Evolutionary conservation across 2,797 vertebrate genomes (phyloP), one percentile per base, ranked within the genome.

Genomic region (Apogon talboti): DNA sequence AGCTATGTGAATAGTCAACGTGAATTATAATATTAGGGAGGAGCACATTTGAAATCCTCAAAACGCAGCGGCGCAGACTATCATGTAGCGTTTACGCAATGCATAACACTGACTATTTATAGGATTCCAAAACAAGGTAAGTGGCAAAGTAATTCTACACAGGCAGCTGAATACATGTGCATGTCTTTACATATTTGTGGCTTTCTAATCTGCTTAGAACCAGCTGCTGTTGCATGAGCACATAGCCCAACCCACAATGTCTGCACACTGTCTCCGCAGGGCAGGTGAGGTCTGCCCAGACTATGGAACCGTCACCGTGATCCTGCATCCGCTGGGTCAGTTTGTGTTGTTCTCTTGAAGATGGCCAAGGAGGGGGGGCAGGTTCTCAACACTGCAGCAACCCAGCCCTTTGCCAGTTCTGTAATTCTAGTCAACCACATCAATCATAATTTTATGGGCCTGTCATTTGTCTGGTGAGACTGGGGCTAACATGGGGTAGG

Each of bases 351-450:
- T 1, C 28, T 44, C 54, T 6, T 28, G 53, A 65, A 15, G 9
- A 42, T n/a, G 59, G 58, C 44, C 28, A 55, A 11, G 13, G 38
- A 44, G 56, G 43, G 38, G 46, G 56, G 43, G 30, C 0, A 24
- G 19, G 43, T 60, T 66, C 40, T 13, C 28, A 28, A 53, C 40
- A 42, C 62, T 37, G 63, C 63, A 61, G 66, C 70, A 68, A 69
- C 58, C 68, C 64, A 55, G 45, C 42, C 24, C 24, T 68, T 15
- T n/a, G 19, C 48, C 62, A 33, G n/a, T 8, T 59, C 18, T 47
- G 76, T 66, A 80, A 87, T 71, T 66, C 51, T 33, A 81, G 67
- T 60, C 62, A 11, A 2, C 12, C 48, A 52, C 70, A 72, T 76
- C 53, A 71, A 48, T 82, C 63, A 76, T 10, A 59, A 0, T 30